These are phyloP conservation scores for Ascidia mentula DNA, from an alignment of 23 tunicate species.

Conservation along the genomic window DNA sequence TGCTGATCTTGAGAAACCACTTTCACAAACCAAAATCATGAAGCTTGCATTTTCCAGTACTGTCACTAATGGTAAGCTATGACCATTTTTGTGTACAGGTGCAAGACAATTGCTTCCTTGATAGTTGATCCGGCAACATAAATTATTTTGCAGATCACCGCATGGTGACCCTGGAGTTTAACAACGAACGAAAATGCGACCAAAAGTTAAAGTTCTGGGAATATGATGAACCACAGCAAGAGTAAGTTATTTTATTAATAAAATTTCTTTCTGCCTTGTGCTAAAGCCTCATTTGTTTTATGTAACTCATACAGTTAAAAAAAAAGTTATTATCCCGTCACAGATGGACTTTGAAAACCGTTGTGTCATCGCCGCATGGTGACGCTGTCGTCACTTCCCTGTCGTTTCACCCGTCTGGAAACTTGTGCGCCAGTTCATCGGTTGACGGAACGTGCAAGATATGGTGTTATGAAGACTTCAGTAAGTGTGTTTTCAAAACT, in stretches of 20 bases:
- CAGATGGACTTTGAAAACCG: conserved; percentile 72
- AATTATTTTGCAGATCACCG: conserved; percentile 24
- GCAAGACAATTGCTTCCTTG: background rate
- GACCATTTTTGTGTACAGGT: background rate
- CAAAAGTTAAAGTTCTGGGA: conserved; percentile 82
- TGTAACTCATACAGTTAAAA: no score
- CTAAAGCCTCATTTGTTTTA: background rate
- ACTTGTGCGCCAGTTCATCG: conserved; percentile 38
- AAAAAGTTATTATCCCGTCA: no score
- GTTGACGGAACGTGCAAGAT: conserved; percentile 57
- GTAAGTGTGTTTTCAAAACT: no score
- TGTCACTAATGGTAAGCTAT: background rate
- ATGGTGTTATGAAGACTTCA: conserved; percentile 34
- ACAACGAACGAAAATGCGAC: conserved; percentile 15
- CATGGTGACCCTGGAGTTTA: conserved; percentile 84
- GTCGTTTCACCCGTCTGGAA: conserved; percentile 35
- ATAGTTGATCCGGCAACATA: background rate
- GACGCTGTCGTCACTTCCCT: conserved; percentile 30
- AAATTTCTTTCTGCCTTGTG: background rate
- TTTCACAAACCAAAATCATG: conserved; percentile 29
- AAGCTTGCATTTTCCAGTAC: conserved; percentile 47
- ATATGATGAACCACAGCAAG: conserved; percentile 48
- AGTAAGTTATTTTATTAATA: no score
- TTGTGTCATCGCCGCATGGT: conserved; percentile 58
- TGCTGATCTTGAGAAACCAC: conserved; percentile 29